These are phyloP conservation scores for Gastracanthus pulcherrimus DNA, from an alignment of 2,888 invertebrate species.

Conservation along the genomic window DNA sequence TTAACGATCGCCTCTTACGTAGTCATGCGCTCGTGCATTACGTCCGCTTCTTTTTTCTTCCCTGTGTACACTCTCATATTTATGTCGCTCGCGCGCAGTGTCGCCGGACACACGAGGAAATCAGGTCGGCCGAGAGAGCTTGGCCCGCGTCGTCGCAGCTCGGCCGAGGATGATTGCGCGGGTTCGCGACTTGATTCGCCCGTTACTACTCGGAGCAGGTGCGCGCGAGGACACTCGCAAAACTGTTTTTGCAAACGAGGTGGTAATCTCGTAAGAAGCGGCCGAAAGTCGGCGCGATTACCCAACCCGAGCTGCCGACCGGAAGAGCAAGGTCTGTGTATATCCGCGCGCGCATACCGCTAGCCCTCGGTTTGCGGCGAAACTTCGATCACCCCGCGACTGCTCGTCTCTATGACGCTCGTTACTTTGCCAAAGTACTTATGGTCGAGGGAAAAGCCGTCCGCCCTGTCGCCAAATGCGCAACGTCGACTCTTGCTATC, in stretches of 20 bases:
- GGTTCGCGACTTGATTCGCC: conserved; percentile 22
- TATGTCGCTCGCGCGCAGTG: background rate
- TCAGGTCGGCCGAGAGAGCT: background rate
- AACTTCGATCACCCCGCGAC: conserved; percentile 20
- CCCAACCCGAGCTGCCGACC: conserved; percentile 1
- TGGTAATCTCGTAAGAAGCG: conserved; percentile 19
- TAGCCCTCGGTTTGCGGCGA: background rate
- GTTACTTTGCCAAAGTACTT: conserved; percentile 38
- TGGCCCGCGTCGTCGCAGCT: background rate
- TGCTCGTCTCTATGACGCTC: background rate
- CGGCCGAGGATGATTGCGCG: background rate
- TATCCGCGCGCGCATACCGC: background rate
- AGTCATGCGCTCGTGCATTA: no score
- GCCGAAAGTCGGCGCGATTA: background rate
- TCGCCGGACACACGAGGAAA: background rate
- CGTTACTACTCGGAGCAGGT: conserved; percentile 14
- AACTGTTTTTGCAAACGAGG: conserved; percentile 24
- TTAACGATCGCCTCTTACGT: background rate
- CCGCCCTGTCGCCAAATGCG: background rate
- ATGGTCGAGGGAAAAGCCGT: background rate
- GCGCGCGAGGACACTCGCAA: background rate
- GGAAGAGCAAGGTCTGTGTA: conserved; percentile 21
- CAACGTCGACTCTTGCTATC: background rate
- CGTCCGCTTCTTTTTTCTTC: background rate
- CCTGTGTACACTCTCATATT: background rate